Evolutionary conservation across 2,888 invertebrate genomes (phyloP).

Genomic region (Xanthostigma xanthostigma): DNA sequence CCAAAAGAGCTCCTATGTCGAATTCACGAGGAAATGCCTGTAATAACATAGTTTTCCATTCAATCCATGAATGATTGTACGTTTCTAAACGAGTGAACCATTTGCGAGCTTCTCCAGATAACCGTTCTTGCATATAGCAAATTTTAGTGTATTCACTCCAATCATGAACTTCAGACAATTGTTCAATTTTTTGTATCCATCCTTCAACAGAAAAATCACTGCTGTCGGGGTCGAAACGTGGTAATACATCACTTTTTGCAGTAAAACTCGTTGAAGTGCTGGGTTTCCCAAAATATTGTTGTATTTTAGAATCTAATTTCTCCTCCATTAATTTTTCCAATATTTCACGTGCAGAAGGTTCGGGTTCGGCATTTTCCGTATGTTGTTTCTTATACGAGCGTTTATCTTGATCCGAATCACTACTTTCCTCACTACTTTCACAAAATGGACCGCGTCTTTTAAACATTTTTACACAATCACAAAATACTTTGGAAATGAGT

Average conservation of each 20-base stretch:
- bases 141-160: slow-evolving; percentile 12
- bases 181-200: slow-evolving; percentile 13
- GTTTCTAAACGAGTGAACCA: slow-evolving; percentile 2
- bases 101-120: slow-evolving; percentile 1
- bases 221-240: too few relatives aligned
- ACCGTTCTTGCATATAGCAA: slow-evolving; percentile 12
- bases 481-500: slow-evolving; percentile 3
- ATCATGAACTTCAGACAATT: slow-evolving; percentile 11
- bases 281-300: too few relatives aligned
- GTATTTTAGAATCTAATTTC: too few relatives aligned
- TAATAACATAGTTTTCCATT: slow-evolving; percentile 16
- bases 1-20: slow-evolving; percentile 9
- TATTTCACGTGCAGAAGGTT: too few relatives aligned
- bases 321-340: too few relatives aligned
- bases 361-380: slow-evolving; percentile 10
- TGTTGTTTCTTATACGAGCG: too few relatives aligned
- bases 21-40: slow-evolving; percentile 14
- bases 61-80: slow-evolving; percentile 16
- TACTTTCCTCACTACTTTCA: too few relatives aligned
- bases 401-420: too few relatives aligned
- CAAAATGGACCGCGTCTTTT: too few relatives aligned
- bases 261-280: too few relatives aligned
- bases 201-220: slow-evolving; percentile 10
- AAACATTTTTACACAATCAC: too few relatives aligned
- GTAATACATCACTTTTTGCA: too few relatives aligned